Evolutionary conservation across 2,797 vertebrate species (phyloP), one percentile per base, ranked within the genome.

Genomic region (Tympanoctomys barrerae): DNA sequence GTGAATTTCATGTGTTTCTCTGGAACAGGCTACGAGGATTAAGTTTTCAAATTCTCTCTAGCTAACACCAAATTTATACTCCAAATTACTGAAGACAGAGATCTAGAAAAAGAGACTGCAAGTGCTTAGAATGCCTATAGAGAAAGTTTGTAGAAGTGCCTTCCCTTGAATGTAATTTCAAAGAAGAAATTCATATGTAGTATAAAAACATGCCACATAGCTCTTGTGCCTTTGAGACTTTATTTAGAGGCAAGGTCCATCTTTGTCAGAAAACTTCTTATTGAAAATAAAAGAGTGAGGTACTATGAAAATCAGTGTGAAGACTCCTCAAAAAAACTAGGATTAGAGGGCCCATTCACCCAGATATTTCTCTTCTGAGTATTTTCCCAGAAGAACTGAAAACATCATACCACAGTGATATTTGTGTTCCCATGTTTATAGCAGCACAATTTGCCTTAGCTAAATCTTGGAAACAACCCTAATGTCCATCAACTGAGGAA

Each of bases 1-100:
- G 21, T 75, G 4, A 42, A 81, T 54, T 91, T 46, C 36, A 62
- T 81, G 64, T 52, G 80, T 75, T 88, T 75, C 59, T 81, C 7
- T 81, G 88, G 16, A 81, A 75, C 11, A 66, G 33, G 4, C 19
- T 68, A 5, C 42, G 22, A 80, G 21, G 59, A 84, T 80, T 14
- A 96, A 91, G 87, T 49, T 73, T 42, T 90, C 73, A 77, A 89
- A 85, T 39, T 85, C 77, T 52, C 66, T 64, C 82, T 39, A 73
- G 16, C 12, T 70, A 73, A 70, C 94, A 75, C 12, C n/a, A 49
- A 62, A 82, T 54, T 31, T 62, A 31, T 71, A 54, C 71, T 54
- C 68, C 68, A 70, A 21, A 16, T 89, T 83, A 54, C 4, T 57
- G 12, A 91, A 89, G 83, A 87, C 1, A 68, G 22, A n/a, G 10